phyloP scores from a whole-genome alignment of 2,888 invertebrate genomes.

The Masnerella sp. region DNA sequence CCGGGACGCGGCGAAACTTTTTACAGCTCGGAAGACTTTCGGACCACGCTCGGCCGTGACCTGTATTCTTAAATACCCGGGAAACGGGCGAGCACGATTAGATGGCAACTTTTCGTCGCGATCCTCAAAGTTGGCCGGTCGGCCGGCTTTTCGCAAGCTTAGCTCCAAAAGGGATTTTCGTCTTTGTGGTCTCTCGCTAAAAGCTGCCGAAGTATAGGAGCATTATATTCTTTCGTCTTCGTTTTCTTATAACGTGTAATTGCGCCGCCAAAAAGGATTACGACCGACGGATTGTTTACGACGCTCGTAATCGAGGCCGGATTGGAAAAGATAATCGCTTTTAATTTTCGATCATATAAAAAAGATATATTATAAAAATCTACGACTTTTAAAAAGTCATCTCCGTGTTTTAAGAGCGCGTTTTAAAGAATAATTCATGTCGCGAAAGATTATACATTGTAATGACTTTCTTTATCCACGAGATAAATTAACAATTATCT shows the following conservation, averaged over 20 bases:
- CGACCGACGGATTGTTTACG: constrained; percentile 1
- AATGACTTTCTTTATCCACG: constrained; percentile 4
- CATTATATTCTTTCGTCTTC: constrained; percentile 28
- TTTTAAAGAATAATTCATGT: neutral
- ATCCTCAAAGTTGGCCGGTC: constrained; percentile 43
- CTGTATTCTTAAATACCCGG: constrained; percentile 64
- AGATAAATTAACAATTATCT: constrained; percentile 17
- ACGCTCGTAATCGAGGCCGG: constrained; percentile 1
- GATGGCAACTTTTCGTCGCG: constrained; percentile 42
- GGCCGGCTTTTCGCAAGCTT: constrained; percentile 32
- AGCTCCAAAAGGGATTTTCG: constrained; percentile 52
- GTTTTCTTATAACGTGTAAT: constrained; percentile 35
- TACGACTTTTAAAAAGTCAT: too few relatives aligned
- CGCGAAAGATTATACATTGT: neutral
- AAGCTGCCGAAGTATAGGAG: constrained; percentile 13
- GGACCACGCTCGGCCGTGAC: constrained; percentile 65
- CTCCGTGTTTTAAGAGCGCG: too few relatives aligned
- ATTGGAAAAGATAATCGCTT: neutral
- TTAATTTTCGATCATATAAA: too few relatives aligned
- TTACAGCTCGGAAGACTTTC: constrained; percentile 63
- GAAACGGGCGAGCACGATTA: constrained; percentile 28
- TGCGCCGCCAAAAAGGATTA: constrained; percentile 17
- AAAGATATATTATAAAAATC: too few relatives aligned
- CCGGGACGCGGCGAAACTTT: constrained; percentile 62
- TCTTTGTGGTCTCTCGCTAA: constrained; percentile 32